Evolutionary conservation across 92 coral and sea anemone species (phyloP).

Genomic region (Actinostola sp.): DNA sequence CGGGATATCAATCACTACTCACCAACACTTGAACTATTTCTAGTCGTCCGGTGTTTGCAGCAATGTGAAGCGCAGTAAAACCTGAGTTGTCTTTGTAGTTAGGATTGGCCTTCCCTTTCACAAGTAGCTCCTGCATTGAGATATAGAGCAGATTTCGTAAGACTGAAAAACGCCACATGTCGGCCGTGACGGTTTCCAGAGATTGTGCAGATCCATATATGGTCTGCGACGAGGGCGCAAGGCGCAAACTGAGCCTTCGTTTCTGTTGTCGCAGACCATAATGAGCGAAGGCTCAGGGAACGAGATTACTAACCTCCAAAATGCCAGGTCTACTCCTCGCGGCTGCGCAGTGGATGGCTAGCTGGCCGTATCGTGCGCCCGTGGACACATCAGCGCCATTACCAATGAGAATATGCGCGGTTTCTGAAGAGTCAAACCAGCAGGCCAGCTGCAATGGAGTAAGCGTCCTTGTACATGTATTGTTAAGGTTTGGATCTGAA

Average conservation of each 20-base stretch:
- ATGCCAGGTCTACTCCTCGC: conserved; percentile 50
- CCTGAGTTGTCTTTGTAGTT: conserved; percentile 57
- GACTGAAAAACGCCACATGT: too few relatives aligned
- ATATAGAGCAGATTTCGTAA: too few relatives aligned
- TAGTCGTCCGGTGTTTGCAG: conserved; percentile 70
- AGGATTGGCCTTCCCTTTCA: conserved; percentile 62
- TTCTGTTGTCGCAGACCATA: too few relatives aligned
- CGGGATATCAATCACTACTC: conserved; percentile 4
- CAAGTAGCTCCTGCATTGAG: conserved; percentile 47
- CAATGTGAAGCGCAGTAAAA: conserved; percentile 70
- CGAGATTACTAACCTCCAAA: conserved; percentile 72
- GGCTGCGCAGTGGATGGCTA: conserved; percentile 80
- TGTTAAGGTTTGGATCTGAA: conserved; percentile 54
- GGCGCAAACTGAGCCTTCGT: too few relatives aligned
- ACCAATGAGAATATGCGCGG: conserved; percentile 49
- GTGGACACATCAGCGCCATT: conserved; percentile 44
- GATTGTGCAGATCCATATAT: too few relatives aligned
- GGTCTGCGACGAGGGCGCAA: too few relatives aligned
- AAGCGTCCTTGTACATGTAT: conserved; percentile 32
- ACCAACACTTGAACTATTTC: conserved; percentile 70
- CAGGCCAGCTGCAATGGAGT: conserved; percentile 77
- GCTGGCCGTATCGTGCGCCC: conserved; percentile 66
- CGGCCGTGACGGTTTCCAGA: too few relatives aligned
- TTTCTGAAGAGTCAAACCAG: conserved; percentile 66
- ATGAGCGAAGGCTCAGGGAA: too few relatives aligned